Percentiles rank a stretch among this genome's conserved stretches.
Evolutionary conservation across 2,113 vertebrate species (phyloP).

Genomic region (Tragelaphus strepsiceros): DNA sequence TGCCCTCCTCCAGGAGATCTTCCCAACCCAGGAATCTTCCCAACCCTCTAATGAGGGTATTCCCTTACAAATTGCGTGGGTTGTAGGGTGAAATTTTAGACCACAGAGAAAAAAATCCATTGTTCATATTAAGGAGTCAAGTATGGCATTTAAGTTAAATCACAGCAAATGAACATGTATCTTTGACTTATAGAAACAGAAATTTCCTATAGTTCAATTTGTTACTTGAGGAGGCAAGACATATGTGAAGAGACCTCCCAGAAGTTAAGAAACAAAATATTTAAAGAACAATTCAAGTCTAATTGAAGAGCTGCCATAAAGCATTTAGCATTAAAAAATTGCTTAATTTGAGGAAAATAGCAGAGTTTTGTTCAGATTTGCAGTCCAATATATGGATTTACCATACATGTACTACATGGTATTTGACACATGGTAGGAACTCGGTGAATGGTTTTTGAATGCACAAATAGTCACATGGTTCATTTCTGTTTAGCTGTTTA

Average conservation of each 20-base stretch:
- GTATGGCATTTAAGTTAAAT: slow-evolving; percentile 11
- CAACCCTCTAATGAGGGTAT: not conserved
- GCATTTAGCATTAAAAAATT: not conserved
- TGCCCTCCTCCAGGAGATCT: not conserved
- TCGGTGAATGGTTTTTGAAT: not conserved
- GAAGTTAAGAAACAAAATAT: slow-evolving; percentile 5
- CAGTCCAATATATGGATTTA: not conserved
- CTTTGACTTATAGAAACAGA: not conserved
- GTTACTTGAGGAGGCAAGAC: not conserved
- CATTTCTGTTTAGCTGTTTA: not conserved
- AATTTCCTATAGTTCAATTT: not conserved
- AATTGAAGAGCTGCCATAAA: not conserved
- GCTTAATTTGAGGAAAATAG: not conserved
- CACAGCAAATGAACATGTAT: not conserved
- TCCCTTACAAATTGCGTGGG: not conserved
- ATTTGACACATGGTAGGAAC: not conserved
- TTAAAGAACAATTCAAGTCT: slow-evolving; percentile 1
- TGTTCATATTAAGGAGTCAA: not conserved
- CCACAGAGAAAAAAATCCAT: not conserved
- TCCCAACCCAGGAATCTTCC: not conserved
- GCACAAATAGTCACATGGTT: not conserved
- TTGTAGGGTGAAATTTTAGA: not conserved
- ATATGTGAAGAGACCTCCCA: not conserved
- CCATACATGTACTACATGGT: not conserved
- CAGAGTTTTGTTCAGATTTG: not conserved